Conservation (phyloP, 2,888 invertebrate species). For the Lymantria monacha region DNA sequence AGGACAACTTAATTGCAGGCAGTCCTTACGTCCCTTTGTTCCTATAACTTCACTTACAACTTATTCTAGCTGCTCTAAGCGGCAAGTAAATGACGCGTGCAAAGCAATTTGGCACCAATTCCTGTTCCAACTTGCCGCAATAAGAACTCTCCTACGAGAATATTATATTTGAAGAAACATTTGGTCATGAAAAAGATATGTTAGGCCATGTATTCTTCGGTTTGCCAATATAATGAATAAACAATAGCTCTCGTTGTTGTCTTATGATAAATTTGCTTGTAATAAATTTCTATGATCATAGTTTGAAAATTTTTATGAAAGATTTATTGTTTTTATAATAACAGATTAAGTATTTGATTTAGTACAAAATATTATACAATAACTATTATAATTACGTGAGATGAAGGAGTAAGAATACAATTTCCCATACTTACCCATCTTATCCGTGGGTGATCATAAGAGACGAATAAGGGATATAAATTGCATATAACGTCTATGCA, state of each 20-base stretch:
- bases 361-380: too few relatives aligned
- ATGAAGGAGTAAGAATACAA: too few relatives aligned
- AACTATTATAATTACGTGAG: too few relatives aligned
- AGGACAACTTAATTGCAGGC: background rate
- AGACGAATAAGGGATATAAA: too few relatives aligned
- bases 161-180: conserved; percentile 50
- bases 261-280: too few relatives aligned
- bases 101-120: conserved; percentile 76
- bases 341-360: too few relatives aligned
- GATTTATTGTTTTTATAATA: too few relatives aligned
- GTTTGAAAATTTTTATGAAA: too few relatives aligned
- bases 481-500: too few relatives aligned
- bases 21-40: background rate
- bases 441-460: too few relatives aligned
- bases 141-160: conserved; percentile 49
- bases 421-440: too few relatives aligned
- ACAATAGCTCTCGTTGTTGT: background rate
- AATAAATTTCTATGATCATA: too few relatives aligned
- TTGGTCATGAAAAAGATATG: conserved; percentile 31
- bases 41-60: conserved; percentile 12
- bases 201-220: conserved; percentile 1
- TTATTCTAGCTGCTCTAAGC: conserved; percentile 34
- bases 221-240: conserved; percentile 5
- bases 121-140: conserved; percentile 50
- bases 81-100: conserved; percentile 72